A percentile compares a stretch with the other conserved stretches of the same genome.
Evolutionary conservation across 2,888 invertebrate species (phyloP).

Genomic region (Catocala nupta): DNA sequence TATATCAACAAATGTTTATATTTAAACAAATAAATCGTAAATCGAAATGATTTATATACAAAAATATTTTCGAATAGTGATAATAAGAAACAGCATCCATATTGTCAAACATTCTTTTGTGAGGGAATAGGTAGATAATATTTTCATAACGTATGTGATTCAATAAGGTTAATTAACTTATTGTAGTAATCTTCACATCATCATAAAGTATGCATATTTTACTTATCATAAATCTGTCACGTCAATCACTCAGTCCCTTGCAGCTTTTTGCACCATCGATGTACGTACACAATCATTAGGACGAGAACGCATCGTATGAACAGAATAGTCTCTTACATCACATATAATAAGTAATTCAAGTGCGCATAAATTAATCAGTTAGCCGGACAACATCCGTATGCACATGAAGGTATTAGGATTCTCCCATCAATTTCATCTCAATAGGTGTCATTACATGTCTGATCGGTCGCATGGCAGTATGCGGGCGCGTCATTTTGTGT

Average conservation of each 20-base stretch:
- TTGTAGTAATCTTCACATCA: conserved; percentile 23
- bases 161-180: conserved; percentile 28
- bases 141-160: conserved; percentile 16
- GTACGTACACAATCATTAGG: conserved; percentile 29
- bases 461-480: conserved; percentile 52
- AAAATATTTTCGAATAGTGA: background rate
- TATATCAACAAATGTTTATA: too few species aligned
- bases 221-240: conserved; percentile 41
- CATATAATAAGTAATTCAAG: conserved; percentile 44
- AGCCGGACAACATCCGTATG: conserved; percentile 54
- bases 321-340: conserved; percentile 39
- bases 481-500: conserved; percentile 54
- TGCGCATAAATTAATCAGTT: conserved; percentile 43
- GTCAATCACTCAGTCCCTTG: conserved; percentile 35
- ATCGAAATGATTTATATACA: too few species aligned
- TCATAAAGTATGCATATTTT: conserved; percentile 38
- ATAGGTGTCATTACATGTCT: conserved; percentile 60
- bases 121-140: background rate
- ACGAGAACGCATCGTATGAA: conserved; percentile 19
- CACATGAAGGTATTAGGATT: conserved; percentile 56
- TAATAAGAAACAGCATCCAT: background rate
- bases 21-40: too few species aligned
- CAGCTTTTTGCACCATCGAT: conserved; percentile 27
- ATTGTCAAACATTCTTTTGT: background rate
- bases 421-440: conserved; percentile 64